Conservation (phyloP, 2,888 invertebrate species). For the Drosophila ustulata region DNA sequence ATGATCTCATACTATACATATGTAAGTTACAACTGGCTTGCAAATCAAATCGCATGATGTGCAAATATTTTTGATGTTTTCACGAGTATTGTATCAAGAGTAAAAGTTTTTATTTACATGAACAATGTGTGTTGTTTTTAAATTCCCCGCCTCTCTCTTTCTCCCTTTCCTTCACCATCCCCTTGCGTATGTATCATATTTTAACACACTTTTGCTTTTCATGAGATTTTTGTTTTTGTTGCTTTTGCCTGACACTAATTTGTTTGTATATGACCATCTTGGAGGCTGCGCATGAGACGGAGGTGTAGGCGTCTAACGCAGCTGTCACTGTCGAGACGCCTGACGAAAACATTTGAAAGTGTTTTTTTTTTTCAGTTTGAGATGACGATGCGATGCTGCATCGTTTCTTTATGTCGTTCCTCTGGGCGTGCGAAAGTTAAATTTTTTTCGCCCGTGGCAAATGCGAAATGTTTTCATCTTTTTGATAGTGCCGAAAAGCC, state of each 20-base stretch:
- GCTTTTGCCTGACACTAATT: slow-evolving; percentile 43
- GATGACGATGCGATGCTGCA: slow-evolving; percentile 26
- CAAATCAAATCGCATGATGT: slow-evolving; percentile 79
- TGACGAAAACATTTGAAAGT: slow-evolving; percentile 61
- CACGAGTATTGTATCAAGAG: slow-evolving; percentile 51
- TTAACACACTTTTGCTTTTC: slow-evolving; percentile 71
- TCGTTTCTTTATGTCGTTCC: slow-evolving; percentile 23
- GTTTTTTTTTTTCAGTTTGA: slow-evolving; percentile 20
- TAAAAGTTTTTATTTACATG: slow-evolving; percentile 74
- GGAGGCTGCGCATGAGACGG: slow-evolving; percentile 46
- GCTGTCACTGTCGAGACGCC: slow-evolving; percentile 27
- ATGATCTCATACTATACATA: slow-evolving; percentile 36
- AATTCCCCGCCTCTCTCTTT: slow-evolving; percentile 22
- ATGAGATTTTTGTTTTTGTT: slow-evolving; percentile 31
- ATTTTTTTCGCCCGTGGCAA: slow-evolving; percentile 15
- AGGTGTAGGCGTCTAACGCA: slow-evolving; percentile 60
- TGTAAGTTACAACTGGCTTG: slow-evolving; percentile 38
- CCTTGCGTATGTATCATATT: slow-evolving; percentile 58
- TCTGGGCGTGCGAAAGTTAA: slow-evolving; percentile 47
- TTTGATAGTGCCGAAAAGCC: slow-evolving; percentile 25
- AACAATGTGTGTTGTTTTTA: slow-evolving; percentile 35
- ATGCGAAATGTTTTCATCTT: slow-evolving; percentile 15
- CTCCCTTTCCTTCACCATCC: slow-evolving; percentile 8
- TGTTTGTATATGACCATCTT: slow-evolving; percentile 40
- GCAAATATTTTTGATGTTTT: slow-evolving; percentile 57